phyloP scores from a whole-genome alignment of 2,888 invertebrate species.

The Syrista parreyssii region DNA sequence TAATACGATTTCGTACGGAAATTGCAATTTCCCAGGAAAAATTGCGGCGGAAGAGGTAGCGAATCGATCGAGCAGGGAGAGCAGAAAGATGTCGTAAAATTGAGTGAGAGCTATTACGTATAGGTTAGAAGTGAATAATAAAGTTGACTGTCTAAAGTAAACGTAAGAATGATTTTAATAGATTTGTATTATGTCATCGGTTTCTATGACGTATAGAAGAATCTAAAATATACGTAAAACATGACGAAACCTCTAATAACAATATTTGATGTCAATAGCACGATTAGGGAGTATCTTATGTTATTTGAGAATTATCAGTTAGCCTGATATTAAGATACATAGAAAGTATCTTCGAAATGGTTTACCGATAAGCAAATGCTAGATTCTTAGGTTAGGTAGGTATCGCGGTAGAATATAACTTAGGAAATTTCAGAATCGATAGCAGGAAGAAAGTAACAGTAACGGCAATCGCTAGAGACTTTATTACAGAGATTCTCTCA shows the following conservation, averaged over 20 bases:
- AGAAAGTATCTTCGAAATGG: neutral
- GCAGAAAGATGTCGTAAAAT: neutral
- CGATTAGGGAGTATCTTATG: neutral
- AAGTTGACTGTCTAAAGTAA: too few species aligned
- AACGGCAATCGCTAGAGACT: slow-evolving; percentile 13
- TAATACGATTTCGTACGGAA: slow-evolving; percentile 3
- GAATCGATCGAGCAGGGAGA: neutral
- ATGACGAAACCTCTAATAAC: neutral
- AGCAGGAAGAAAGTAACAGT: slow-evolving; percentile 55
- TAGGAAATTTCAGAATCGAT: slow-evolving; percentile 18
- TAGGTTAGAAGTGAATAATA: neutral
- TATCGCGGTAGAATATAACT: neutral
- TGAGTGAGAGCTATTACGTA: neutral
- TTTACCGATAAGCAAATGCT: neutral
- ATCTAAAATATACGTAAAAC: neutral
- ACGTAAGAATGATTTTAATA: too few species aligned
- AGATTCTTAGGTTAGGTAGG: neutral
- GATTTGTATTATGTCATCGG: neutral
- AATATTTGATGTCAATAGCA: neutral
- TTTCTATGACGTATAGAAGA: neutral
- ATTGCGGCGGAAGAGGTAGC: neutral
- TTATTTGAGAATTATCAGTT: neutral
- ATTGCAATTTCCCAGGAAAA: slow-evolving; percentile 3
- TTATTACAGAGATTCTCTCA: neutral
- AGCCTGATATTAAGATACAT: neutral